Conservation (phyloP, 2,888 invertebrate genomes). For the Cheilosia pagana region DNA sequence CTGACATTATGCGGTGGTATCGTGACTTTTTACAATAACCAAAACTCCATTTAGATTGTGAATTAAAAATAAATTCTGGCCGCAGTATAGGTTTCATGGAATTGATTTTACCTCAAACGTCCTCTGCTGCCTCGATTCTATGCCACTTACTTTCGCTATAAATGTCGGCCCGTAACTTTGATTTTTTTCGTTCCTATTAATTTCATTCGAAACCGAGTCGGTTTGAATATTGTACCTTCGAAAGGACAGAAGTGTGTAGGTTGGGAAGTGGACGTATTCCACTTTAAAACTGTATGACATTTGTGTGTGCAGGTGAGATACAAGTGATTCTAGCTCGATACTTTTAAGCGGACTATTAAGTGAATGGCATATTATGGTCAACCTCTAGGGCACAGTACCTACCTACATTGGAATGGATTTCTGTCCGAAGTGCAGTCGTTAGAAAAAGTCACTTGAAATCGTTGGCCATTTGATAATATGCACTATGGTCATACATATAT, state of each 20-base stretch:
- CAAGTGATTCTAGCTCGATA: constrained; percentile 34
- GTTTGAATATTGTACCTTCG: not conserved
- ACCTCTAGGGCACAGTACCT: not conserved
- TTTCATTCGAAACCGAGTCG: not conserved
- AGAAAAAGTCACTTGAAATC: constrained; percentile 20
- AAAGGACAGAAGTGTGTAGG: constrained; percentile 28
- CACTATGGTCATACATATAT: too few relatives aligned
- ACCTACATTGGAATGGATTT: constrained; percentile 27
- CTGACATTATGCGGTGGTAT: constrained; percentile 72
- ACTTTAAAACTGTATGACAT: constrained; percentile 37
- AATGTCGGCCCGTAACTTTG: constrained; percentile 31
- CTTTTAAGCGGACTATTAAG: constrained; percentile 35
- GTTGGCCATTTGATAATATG: not conserved
- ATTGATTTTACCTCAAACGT: constrained; percentile 65
- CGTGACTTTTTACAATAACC: constrained; percentile 72
- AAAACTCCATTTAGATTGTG: constrained; percentile 71
- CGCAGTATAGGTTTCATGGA: constrained; percentile 59
- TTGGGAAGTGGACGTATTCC: not conserved
- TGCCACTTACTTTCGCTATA: constrained; percentile 12
- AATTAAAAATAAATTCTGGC: constrained; percentile 68
- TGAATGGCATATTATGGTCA: constrained; percentile 35
- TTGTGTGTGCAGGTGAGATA: constrained; percentile 32
- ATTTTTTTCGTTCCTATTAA: constrained; percentile 8
- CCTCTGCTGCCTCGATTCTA: not conserved
- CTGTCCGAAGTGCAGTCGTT: constrained; percentile 27